Conservation (phyloP, 23 tunicate species). For the Clavelina lepadiformis region DNA sequence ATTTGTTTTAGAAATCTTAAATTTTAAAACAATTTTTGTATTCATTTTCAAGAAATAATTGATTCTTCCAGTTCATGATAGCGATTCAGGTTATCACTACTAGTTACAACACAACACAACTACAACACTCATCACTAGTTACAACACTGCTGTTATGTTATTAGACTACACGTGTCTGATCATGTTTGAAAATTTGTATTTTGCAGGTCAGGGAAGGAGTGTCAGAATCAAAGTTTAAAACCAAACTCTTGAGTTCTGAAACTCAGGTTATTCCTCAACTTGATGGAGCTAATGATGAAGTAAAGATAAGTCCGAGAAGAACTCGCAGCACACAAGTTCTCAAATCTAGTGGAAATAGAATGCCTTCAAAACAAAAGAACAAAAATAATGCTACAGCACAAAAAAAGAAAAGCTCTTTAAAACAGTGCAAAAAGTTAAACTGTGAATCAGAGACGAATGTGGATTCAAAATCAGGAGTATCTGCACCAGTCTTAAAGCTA, state of each 20-base stretch:
- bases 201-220: background rate
- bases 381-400: background rate
- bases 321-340: background rate
- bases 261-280: constrained; percentile 41
- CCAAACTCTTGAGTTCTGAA: too few species aligned
- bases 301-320: background rate
- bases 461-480: background rate
- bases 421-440: background rate
- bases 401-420: background rate
- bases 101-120: too few species aligned
- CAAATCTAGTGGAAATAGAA: background rate
- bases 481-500: background rate
- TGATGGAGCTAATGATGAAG: constrained; percentile 48
- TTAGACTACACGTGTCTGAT: too few species aligned
- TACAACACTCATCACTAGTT: too few species aligned
- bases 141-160: too few species aligned
- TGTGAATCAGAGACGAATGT: background rate
- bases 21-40: too few species aligned
- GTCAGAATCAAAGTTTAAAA: background rate
- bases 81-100: too few species aligned
- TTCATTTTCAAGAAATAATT: too few species aligned
- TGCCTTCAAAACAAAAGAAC: background rate
- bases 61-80: too few species aligned
- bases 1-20: too few species aligned
- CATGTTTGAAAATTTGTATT: too few species aligned